Base-by-base conservation (phyloP, 2,888 invertebrate species). In the Protophormia terraenovae region DNA sequence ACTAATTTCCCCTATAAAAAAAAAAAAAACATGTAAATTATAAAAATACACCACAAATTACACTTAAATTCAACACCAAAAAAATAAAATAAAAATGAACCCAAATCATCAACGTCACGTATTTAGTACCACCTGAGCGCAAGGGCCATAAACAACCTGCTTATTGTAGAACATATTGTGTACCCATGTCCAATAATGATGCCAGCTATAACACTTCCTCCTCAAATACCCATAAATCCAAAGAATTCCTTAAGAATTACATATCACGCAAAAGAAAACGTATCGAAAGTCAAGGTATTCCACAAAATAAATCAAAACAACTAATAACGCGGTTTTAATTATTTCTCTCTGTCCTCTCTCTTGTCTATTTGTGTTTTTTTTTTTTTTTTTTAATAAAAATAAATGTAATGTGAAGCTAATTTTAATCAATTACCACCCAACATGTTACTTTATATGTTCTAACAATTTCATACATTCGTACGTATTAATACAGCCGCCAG, bases 281-380 rank as follows among this genome's bases (percentile, higher is more conserved):
- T 90, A 89, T 92, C 89, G 89, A 90, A 91, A 93, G 91, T 89
- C 91, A 92, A 93, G 92, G 92, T 93, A 93, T 91, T 92, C 90
- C 88, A 87, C 66, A 66, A 60, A 47, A 60, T 35, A 73, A 80
- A 41, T 41, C 22, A 69, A 67, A 83, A 67, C 7, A 45, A 62
- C 76, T 73, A 78, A 80, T 66, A 79, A 72, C 19, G 45, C 53
- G 47, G 45, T 69, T 41, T n/a, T 35, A 55, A 72, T 72, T 19
- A 27, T 60, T 10, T 47, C 47, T 47, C 16, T 47, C 1, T 16
- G 16, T 10, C 16, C 16, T 6, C 29, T 32, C n/a, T 60, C 12
- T 62, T 0, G 45, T 73, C 58, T 45, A 2, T 24, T 32, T 50
- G 12, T 32, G 32, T 50, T 35, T n/a, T 7, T 58, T n/a, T n/a